Evolutionary conservation across 2,888 invertebrate genomes (phyloP), one percentile per base, ranked within the genome.

Genomic region (Cryptocephalus primarius): DNA sequence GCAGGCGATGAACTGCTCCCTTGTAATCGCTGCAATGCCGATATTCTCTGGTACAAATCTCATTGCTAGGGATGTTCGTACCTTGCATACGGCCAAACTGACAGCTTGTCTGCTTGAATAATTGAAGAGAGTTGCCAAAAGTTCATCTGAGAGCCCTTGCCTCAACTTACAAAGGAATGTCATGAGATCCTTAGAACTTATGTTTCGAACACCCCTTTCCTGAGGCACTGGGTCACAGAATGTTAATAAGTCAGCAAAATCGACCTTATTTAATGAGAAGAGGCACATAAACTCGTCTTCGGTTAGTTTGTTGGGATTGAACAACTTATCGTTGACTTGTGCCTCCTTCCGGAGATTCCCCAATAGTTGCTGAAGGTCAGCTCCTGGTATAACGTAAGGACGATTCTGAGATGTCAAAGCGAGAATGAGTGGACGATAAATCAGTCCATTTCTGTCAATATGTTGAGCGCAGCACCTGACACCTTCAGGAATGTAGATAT

Each of bases 111-210:
- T 39, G 13, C 31, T 57, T 56, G 12, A 66, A 67, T 54, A 59
- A 60, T 31, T 62, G 66, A 55, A 53, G 63, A 14, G 62, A 66
- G 34, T 9, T 31, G 10, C 14, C 9, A 45, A 11, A 45, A 45
- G 40, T 11, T 40, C 33, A 40, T 45, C 32, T 13, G 40, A 40
- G 12, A 45, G n/a, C 8, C 45, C 40, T 31, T 44, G 44, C 11
- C 39, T 39, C 13, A 40, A 22, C 32, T 44, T 44, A 14, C 44
- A 39, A 4, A 39, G 33, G 33, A 40, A 45, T 12, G 38, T 32
- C 14, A 38, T n/a, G 11, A 44, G 8, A 38, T 38, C 38, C 10
- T 44, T 14, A 11, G n/a, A 31, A 10, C 9, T 38, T 36, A 38
- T n/a, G 31, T 44, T 34, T 34, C 34, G 9, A n/a, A n/a, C n/a